Evolutionary conservation across 2,113 vertebrate genomes (phyloP).

Genomic region (Tetraodon nigroviridis): DNA sequence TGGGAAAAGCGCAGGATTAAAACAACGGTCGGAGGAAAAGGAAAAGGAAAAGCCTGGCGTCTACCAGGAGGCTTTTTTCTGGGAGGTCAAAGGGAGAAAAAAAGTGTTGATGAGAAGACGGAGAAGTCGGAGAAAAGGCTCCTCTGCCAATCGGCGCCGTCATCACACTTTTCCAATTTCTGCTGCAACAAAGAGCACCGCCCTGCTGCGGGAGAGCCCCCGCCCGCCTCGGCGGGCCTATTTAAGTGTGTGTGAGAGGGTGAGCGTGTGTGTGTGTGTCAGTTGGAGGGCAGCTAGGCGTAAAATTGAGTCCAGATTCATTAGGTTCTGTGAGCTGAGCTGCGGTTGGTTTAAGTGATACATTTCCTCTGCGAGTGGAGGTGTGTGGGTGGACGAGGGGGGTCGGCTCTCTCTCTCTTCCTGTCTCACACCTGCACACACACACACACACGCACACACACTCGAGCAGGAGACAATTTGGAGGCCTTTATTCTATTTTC

Average conservation of each 20-base stretch:
- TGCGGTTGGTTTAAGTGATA: constrained; percentile 72
- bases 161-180: constrained; percentile 62
- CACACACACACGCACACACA: constrained; percentile 15
- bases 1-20: too few species aligned
- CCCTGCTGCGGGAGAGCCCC: constrained; percentile 43
- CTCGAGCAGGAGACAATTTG: constrained; percentile 33
- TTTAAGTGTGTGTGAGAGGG: constrained; percentile 20
- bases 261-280: constrained; percentile 31
- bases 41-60: constrained; percentile 12
- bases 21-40: too few species aligned
- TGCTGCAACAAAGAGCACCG: constrained; percentile 45
- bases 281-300: constrained; percentile 65
- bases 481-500: constrained; percentile 62
- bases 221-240: constrained; percentile 24
- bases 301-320: constrained; percentile 76
- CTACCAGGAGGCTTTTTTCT: neutral
- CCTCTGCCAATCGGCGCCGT: constrained; percentile 51
- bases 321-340: constrained; percentile 70
- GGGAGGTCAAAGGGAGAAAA: constrained; percentile 39
- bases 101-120: constrained; percentile 44
- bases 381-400: constrained; percentile 49
- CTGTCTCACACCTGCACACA: constrained; percentile 49
- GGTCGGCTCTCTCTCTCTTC: constrained; percentile 47
- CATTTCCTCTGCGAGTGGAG: constrained; percentile 70
- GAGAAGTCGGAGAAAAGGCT: constrained; percentile 30